phyloP scores from a whole-genome alignment of 2,797 vertebrate genomes.

The Momotus momota region DNA sequence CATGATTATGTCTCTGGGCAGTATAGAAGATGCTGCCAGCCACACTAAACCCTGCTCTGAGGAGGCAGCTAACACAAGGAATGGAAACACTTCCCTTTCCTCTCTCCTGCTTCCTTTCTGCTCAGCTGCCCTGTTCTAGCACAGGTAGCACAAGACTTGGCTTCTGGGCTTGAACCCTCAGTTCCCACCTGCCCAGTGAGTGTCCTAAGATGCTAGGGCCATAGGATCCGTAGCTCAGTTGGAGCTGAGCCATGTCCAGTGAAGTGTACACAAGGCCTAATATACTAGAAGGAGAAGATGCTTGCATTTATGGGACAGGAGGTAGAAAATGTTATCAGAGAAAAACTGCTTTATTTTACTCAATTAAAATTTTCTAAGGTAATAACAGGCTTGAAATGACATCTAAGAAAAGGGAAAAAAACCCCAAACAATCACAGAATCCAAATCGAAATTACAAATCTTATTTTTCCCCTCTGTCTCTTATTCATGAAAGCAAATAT shows the following conservation, averaged over 20 bases:
- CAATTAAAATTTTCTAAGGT: neutral
- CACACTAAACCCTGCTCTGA: neutral
- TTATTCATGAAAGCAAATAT: neutral
- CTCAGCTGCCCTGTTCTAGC: neutral
- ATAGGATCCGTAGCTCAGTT: neutral
- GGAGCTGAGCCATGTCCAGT: neutral
- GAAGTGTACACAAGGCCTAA: neutral
- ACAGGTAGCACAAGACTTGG: neutral
- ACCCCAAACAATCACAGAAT: neutral
- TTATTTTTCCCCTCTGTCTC: rapidly evolving
- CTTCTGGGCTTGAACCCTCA: neutral
- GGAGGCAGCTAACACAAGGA: neutral
- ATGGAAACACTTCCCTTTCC: neutral
- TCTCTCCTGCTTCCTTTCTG: neutral
- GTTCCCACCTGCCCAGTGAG: neutral
- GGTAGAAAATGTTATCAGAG: neutral
- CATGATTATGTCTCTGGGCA: neutral
- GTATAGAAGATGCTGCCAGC: neutral
- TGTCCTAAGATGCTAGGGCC: neutral
- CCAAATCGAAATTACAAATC: neutral
- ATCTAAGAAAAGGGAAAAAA: neutral
- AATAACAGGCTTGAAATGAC: neutral
- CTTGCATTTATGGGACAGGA: neutral
- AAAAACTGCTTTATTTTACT: neutral
- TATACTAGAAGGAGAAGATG: neutral